Base-by-base conservation (phyloP, 2,797 vertebrate species). In the Crax fasciolata region DNA sequence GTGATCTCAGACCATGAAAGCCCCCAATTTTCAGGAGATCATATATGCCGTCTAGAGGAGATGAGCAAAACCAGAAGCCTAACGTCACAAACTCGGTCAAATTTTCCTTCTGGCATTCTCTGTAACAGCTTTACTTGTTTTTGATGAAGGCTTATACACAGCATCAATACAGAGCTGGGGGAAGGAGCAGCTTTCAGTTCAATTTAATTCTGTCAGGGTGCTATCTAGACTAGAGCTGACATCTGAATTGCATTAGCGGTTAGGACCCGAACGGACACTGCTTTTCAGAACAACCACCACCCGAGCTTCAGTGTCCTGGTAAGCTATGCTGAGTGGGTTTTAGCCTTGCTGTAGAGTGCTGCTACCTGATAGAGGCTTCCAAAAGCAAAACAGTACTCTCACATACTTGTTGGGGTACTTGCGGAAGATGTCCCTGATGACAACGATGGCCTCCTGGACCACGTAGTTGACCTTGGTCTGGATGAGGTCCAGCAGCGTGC, bases 381-480 rank as follows among this genome's bases (percentile, higher is more conserved):
- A 35, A 17, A 57, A 43, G 0, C 6, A 38, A 4, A 8, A 3
- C 0, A 1, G 3, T 17, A 3, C 18, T 5, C 1, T 2, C 71
- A 97, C 98, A 0, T 97, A 98, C 98, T 98, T 98, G 96, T 98
- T 98, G 63, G 98, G 98, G 65, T 98, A 98, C 79, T 98, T 98
- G 90, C 98, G 98, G 97, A 98, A 98, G 94, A 98, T 98, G 94
- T 98, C 98, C 51, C 98, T 97, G 94, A 98, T 98, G 92, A 98
- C 98, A 30, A 98, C 98, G 20, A 98, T 98, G 7, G 98, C 98
- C 62, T 98, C 98, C 95, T 98, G 98, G 27, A 98, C 98, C 48
- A 98, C 98, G 7, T 98, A 98, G 95, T 98, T 98, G 58, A 98
- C 98, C 95, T 98, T 98, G 72, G 98, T 98, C 96, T 98, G 98